A percentile compares a stretch with the other conserved stretches of the same genome.
Conservation (phyloP, 2,113 vertebrate genomes). For the Oreotragus oreotragus region DNA sequence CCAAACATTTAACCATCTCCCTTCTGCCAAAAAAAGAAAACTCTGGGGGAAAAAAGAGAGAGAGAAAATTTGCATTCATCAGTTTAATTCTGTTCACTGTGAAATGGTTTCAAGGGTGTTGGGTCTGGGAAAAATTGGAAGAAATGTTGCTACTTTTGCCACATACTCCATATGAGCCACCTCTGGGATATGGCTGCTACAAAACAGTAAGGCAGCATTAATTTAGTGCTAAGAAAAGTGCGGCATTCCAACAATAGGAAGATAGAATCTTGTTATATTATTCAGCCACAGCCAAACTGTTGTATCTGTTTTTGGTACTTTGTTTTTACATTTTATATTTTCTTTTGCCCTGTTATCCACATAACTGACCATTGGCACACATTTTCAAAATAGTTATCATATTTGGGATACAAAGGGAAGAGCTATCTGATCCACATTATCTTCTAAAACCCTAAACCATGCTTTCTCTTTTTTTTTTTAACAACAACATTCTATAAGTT, state of each 20-base stretch:
- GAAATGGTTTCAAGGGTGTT: slow-evolving; percentile 11
- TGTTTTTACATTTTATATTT: background rate
- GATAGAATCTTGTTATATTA: background rate
- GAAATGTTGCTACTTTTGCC: background rate
- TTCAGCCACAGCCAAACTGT: background rate
- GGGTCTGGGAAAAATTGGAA: slow-evolving; percentile 1
- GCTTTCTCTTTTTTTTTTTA: background rate
- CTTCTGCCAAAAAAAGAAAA: background rate
- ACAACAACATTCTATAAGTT: background rate
- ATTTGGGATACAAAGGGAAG: background rate
- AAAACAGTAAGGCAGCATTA: background rate
- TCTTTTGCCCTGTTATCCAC: background rate
- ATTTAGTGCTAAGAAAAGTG: background rate
- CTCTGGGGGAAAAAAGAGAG: background rate
- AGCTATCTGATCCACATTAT: background rate
- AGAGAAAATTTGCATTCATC: background rate
- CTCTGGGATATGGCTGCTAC: background rate
- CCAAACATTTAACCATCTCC: slow-evolving; percentile 4
- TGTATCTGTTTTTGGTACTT: background rate
- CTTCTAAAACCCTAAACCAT: background rate
- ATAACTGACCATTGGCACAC: background rate
- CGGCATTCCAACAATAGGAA: background rate
- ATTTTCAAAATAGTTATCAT: slow-evolving; percentile 28
- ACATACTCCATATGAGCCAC: background rate
- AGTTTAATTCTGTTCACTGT: background rate